Evolutionary conservation across 2,888 invertebrate genomes (phyloP).

Genomic region (Lycia hirtaria): DNA sequence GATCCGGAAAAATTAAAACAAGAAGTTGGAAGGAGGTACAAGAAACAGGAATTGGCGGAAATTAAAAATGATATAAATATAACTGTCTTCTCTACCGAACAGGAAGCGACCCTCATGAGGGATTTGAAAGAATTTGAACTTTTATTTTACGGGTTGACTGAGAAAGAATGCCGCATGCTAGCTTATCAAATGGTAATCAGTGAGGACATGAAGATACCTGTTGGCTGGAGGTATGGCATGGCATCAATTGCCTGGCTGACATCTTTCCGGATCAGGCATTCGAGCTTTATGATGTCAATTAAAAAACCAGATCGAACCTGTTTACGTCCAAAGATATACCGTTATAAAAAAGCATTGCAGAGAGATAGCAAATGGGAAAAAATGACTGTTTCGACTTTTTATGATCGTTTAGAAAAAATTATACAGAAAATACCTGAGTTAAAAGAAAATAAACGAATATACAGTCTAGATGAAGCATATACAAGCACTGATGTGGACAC

Average conservation of each 20-base stretch:
- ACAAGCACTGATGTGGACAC: neutral
- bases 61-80: neutral
- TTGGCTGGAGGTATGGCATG: conserved; percentile 11
- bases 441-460: conserved; percentile 11
- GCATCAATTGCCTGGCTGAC: conserved; percentile 5
- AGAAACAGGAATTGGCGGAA: too few species aligned
- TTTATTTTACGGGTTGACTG: conserved; percentile 15
- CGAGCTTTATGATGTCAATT: neutral
- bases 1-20: neutral
- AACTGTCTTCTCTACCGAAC: conserved; percentile 4
- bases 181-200: conserved; percentile 18
- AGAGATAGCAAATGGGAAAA: conserved; percentile 2
- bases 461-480: conserved; percentile 20
- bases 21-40: too few species aligned
- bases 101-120: conserved; percentile 2
- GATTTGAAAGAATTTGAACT: neutral
- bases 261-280: neutral
- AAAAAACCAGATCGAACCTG: conserved; percentile 2
- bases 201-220: conserved; percentile 9
- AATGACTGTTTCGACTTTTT: conserved; percentile 11
- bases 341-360: too few species aligned
- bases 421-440: neutral
- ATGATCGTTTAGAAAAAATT: conserved; percentile 12
- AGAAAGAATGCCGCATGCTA: conserved; percentile 22
- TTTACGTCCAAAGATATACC: neutral